Percentiles rank a stretch among this genome's conserved stretches.
Conservation (phyloP, 2,888 invertebrate genomes). For the Tetragnatha montana region DNA sequence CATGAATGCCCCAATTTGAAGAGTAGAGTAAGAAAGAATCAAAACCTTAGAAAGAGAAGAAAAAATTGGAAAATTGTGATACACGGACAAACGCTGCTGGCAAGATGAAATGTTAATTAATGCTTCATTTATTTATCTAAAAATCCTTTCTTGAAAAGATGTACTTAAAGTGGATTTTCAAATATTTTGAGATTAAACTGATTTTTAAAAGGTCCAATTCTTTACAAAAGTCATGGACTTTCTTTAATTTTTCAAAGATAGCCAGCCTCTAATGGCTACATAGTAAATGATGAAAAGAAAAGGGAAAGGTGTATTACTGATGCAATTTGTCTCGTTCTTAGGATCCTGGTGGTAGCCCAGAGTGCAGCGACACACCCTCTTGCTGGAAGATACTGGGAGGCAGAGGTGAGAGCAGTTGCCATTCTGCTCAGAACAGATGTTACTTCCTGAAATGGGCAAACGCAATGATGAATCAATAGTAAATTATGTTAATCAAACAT, state of each 20-base stretch:
- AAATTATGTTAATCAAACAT: too few relatives aligned
- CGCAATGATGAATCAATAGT: constrained; percentile 8
- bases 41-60: constrained; percentile 77
- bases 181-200: too few relatives aligned
- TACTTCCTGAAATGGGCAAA: constrained; percentile 78
- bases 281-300: background rate
- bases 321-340: constrained; percentile 79
- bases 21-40: constrained; percentile 87
- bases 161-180: too few relatives aligned
- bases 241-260: too few relatives aligned
- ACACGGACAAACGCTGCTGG: background rate
- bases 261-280: background rate
- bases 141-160: background rate
- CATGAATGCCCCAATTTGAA: constrained; percentile 85
- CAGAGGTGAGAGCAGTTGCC: constrained; percentile 85
- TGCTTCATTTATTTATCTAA: background rate
- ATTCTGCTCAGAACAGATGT: constrained; percentile 80
- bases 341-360: constrained; percentile 82
- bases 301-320: constrained; percentile 75
- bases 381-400: constrained; percentile 80
- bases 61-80: background rate
- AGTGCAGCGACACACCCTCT: constrained; percentile 85
- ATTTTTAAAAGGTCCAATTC: too few relatives aligned
- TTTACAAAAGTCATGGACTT: too few relatives aligned
- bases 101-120: background rate